Percentiles rank a stretch among this genome's conserved stretches.
Conservation (phyloP, 2,888 invertebrate species). For the Norana najaformis region DNA sequence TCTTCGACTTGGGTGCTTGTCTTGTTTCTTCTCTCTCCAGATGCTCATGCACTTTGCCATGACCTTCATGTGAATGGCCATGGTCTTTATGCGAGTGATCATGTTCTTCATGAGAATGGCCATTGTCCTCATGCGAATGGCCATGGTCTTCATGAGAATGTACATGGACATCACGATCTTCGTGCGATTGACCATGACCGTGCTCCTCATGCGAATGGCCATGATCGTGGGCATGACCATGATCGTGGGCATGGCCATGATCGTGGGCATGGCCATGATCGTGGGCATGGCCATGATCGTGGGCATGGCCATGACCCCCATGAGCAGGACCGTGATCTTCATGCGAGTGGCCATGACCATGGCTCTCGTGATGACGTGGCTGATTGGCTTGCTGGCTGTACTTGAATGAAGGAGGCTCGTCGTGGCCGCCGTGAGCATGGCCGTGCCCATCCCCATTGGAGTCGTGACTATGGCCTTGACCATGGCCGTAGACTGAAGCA, state of each 20-base stretch:
- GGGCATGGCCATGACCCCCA: conserved; percentile 42
- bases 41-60: conserved; percentile 26
- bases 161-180: conserved; percentile 40
- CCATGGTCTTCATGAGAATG: conserved; percentile 52
- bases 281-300: conserved; percentile 29
- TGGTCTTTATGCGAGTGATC: conserved; percentile 42
- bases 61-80: conserved; percentile 41
- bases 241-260: too few relatives aligned
- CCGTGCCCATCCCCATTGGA: conserved; percentile 35
- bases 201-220: conserved; percentile 43
- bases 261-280: conserved; percentile 45
- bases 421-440: conserved; percentile 52
- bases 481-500: conserved; percentile 18
- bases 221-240: conserved; percentile 42
- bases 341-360: conserved; percentile 47
- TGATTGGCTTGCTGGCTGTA: conserved; percentile 77
- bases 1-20: conserved; percentile 52
- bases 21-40: conserved; percentile 50
- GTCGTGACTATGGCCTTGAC: conserved; percentile 32
- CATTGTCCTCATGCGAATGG: conserved; percentile 44
- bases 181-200: conserved; percentile 42
- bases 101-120: conserved; percentile 41
- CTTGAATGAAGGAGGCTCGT: conserved; percentile 75
- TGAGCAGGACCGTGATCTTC: conserved; percentile 38
- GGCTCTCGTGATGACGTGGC: conserved; percentile 28